A percentile compares a stretch with the other conserved stretches of the same genome.
Conservation (phyloP, 2,797 vertebrate species). For the Chelonia mydas region DNA sequence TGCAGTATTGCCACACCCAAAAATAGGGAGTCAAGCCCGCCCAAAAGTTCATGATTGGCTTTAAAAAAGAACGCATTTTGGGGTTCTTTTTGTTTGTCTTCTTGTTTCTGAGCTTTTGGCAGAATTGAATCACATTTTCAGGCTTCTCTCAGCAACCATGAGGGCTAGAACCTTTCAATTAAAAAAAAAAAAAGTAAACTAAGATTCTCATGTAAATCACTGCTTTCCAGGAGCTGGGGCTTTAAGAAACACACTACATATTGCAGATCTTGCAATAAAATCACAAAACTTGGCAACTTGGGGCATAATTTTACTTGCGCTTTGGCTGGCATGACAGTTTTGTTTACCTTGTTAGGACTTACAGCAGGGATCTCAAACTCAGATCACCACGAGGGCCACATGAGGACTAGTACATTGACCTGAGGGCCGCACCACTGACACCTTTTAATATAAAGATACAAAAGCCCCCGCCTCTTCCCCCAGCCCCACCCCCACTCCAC, state of each 20-base stretch:
- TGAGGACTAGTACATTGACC: too few relatives aligned
- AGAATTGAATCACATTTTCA: background rate
- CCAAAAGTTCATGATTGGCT: background rate
- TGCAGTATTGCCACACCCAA: background rate
- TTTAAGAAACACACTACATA: conserved; percentile 15
- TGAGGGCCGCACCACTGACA: too few relatives aligned
- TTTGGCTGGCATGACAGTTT: background rate
- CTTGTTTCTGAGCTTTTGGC: background rate
- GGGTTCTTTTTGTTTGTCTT: background rate
- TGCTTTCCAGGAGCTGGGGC: background rate
- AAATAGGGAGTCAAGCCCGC: background rate
- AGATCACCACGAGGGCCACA: too few relatives aligned
- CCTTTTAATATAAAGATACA: too few relatives aligned
- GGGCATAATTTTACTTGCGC: background rate
- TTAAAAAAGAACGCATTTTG: background rate
- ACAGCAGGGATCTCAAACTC: background rate
- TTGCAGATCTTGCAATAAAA: background rate
- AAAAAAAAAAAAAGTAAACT: background rate
- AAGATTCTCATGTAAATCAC: background rate
- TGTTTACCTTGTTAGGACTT: background rate
- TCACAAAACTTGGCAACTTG: background rate
- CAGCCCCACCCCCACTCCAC: too few relatives aligned
- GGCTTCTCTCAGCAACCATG: background rate
- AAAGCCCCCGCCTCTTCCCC: too few relatives aligned
- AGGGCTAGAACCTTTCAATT: background rate